Conservation (phyloP, 2,888 invertebrate species). For the Alloscopus bannaensis region DNA sequence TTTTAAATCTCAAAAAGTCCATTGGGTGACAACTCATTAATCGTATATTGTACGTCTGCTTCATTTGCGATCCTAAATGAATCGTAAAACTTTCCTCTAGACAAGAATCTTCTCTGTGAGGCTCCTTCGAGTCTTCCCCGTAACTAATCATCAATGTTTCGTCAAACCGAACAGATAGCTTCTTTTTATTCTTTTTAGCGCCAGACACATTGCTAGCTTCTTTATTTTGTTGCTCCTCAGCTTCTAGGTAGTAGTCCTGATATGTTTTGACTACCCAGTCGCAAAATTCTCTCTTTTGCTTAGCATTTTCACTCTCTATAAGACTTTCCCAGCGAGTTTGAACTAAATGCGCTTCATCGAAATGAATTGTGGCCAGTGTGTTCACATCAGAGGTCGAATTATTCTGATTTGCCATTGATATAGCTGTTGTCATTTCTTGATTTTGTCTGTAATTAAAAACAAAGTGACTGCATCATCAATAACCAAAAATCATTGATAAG, state of each 20-base stretch:
- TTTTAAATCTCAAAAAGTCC: conserved; percentile 79
- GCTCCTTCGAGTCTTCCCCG: conserved; percentile 74
- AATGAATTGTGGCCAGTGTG: conserved; percentile 84
- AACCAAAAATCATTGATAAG: no score
- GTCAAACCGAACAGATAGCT: conserved; percentile 71
- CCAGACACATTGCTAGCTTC: conserved; percentile 9
- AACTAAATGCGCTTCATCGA: conserved; percentile 88
- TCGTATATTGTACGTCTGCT: conserved; percentile 98
- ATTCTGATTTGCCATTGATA: conserved; percentile 85
- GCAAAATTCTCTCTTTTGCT: conserved; percentile 90
- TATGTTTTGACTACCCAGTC: conserved; percentile 91
- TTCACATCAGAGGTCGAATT: conserved; percentile 92
- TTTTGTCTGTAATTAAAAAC: conserved; percentile 83
- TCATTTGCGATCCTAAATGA: conserved; percentile 97
- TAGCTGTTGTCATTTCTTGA: conserved; percentile 91
- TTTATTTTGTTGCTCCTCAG: conserved; percentile 71
- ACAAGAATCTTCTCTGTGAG: conserved; percentile 74
- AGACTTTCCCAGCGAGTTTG: conserved; percentile 87
- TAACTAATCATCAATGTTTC: conserved; percentile 73
- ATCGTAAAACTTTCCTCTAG: conserved; percentile 98
- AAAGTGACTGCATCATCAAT: no score
- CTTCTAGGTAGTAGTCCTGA: conserved; percentile 82
- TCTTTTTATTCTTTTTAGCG: conserved; percentile 69
- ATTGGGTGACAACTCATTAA: conserved; percentile 90
- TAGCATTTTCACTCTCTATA: conserved; percentile 88